phyloP scores from a whole-genome alignment of 2,113 vertebrate species.

The Dicentrarchus labrax region DNA sequence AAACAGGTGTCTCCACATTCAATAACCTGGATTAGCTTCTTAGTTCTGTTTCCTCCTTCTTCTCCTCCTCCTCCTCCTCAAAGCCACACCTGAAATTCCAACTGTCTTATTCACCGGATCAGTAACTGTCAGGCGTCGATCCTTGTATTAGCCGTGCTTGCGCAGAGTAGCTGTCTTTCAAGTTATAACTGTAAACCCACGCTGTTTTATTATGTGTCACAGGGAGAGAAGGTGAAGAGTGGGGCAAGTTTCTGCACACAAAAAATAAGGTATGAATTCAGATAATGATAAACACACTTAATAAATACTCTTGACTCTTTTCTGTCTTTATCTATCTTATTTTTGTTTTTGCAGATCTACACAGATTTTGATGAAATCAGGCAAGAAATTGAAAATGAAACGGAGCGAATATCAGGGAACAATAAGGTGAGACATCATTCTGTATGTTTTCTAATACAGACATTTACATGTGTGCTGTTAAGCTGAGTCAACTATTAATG shows the following conservation, averaged over 20 bases:
- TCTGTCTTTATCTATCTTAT: background rate
- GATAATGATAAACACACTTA: background rate
- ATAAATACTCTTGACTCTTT: background rate
- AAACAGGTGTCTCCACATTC: constrained; percentile 42
- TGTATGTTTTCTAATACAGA: background rate
- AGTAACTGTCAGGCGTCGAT: background rate
- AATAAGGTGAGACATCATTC: constrained; percentile 90
- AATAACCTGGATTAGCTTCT: constrained; percentile 15
- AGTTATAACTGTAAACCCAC: background rate
- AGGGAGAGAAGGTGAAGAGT: constrained; percentile 94
- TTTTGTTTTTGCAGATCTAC: constrained; percentile 86
- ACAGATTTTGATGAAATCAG: constrained; percentile 98
- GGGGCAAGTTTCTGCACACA: constrained; percentile 99
- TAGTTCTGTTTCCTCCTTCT: background rate
- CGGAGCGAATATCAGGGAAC: constrained; percentile 94
- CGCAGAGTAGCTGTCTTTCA: background rate
- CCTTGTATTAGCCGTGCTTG: constrained; percentile 18
- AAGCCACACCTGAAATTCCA: background rate
- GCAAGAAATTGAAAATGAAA: constrained; percentile 98
- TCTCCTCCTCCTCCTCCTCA: background rate
- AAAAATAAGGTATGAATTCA: constrained; percentile 91
- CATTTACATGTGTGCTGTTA: background rate
- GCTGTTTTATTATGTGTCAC: constrained; percentile 64
- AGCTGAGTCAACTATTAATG: background rate
- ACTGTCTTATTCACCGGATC: constrained; percentile 3